phyloP scores from a whole-genome alignment of 2,113 vertebrate genomes.

The Gnathonemus longibarbis region DNA sequence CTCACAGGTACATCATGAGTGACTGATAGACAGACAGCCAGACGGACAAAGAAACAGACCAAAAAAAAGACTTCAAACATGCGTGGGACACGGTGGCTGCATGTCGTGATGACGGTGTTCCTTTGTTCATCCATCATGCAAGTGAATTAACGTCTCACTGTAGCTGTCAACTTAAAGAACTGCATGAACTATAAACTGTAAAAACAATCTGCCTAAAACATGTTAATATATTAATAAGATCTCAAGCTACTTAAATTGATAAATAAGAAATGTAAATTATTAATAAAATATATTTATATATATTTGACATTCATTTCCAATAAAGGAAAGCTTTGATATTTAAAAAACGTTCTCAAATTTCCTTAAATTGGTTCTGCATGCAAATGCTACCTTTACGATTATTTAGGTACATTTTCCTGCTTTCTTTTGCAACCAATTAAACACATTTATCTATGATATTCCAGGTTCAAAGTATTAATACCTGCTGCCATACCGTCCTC shows the following conservation, averaged over 20 bases:
- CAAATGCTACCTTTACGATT: not conserved
- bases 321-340: not conserved
- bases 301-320: not conserved
- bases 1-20: not conserved
- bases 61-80: constrained; percentile 13
- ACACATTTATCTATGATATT: not conserved
- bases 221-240: not conserved
- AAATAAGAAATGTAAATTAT: not conserved
- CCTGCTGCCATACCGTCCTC: not conserved
- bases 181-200: not conserved
- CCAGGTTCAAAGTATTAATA: not conserved
- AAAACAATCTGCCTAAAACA: not conserved
- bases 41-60: not conserved
- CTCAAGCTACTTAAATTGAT: not conserved
- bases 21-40: constrained; percentile 28
- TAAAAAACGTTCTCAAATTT: not conserved
- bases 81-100: not conserved
- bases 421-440: not conserved
- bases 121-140: not conserved
- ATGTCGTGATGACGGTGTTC: not conserved
- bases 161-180: not conserved
- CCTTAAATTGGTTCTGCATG: not conserved
- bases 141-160: not conserved
- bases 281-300: not conserved
- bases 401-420: not conserved